These are phyloP conservation scores for Crotalus helleri DNA, from an alignment of 2,113 vertebrate species.

Conservation along the genomic window DNA sequence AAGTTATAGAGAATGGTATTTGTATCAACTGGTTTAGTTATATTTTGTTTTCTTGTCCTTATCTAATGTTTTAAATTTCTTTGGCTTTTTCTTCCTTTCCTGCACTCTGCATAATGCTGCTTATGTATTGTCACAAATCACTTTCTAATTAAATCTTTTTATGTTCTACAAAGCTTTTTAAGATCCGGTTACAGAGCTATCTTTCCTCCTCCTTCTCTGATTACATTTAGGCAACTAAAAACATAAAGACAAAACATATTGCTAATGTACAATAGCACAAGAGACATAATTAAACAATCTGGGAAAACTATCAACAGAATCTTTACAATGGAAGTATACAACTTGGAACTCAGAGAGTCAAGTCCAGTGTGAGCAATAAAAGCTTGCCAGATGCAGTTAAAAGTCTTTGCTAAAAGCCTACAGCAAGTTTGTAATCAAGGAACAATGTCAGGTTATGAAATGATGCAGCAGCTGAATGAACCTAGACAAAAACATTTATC, in stretches of 20 bases:
- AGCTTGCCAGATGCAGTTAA: not conserved
- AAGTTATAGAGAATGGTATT: not conserved
- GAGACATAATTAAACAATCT: not conserved
- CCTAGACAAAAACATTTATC: not conserved
- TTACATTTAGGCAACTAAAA: not conserved
- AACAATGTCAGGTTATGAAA: not conserved
- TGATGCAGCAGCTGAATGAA: not conserved
- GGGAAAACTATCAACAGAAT: not conserved
- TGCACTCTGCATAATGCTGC: not conserved
- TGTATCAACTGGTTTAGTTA: not conserved
- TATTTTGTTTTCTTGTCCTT: not conserved
- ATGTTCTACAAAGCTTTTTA: conserved; percentile 27
- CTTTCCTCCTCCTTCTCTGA: not conserved
- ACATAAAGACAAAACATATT: not conserved
- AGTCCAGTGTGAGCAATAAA: not conserved
- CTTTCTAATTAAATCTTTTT: not conserved
- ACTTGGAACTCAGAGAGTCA: not conserved
- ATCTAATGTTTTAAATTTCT: not conserved
- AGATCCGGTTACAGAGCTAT: conserved; percentile 19
- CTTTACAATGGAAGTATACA: not conserved
- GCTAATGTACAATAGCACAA: not conserved
- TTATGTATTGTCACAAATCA: not conserved
- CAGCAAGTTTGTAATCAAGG: not conserved
- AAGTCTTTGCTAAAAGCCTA: not conserved
- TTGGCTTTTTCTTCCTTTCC: not conserved